Percentiles rank a stretch among this genome's conserved stretches.
These are phyloP conservation scores for Hydrotaea diabolus DNA, from an alignment of 2,888 invertebrate species.

Conservation along the genomic window DNA sequence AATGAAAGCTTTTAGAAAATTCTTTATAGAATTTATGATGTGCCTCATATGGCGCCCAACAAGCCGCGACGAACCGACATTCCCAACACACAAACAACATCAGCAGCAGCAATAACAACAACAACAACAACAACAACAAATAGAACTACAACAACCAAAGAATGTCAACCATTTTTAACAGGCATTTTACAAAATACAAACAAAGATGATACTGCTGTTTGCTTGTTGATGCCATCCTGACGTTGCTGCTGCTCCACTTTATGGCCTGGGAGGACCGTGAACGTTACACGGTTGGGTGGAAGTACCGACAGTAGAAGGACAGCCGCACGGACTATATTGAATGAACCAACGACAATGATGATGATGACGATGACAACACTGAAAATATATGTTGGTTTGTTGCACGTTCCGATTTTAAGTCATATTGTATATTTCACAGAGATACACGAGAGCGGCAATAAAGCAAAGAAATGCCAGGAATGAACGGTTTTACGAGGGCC, in stretches of 20 bases:
- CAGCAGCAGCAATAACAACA: too few species aligned
- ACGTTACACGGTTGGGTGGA: background rate
- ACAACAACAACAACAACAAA: background rate
- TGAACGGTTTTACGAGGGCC: background rate
- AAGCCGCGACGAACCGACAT: constrained; percentile 60
- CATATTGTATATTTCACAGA: constrained; percentile 54
- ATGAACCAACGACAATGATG: constrained; percentile 11
- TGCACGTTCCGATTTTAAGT: constrained; percentile 39
- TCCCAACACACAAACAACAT: background rate
- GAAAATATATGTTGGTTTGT: constrained; percentile 32
- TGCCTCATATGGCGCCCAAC: constrained; percentile 69
- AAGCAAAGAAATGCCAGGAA: background rate
- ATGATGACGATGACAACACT: constrained; percentile 53
- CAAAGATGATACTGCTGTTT: constrained; percentile 48
- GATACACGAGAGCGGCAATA: background rate
- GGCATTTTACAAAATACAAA: constrained; percentile 28
- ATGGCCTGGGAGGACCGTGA: background rate
- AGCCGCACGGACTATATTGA: background rate
- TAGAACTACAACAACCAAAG: constrained; percentile 21
- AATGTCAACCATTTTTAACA: constrained; percentile 52
- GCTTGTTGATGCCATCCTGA: constrained; percentile 8
- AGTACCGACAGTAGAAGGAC: background rate
- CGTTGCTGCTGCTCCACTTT: background rate
- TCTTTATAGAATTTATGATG: constrained; percentile 65
- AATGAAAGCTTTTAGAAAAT: constrained; percentile 35